Percentiles rank a stretch among this genome's conserved stretches.
phyloP scores from a whole-genome alignment of 2,797 vertebrate genomes.

The Hyperoplus lanceolatus region DNA sequence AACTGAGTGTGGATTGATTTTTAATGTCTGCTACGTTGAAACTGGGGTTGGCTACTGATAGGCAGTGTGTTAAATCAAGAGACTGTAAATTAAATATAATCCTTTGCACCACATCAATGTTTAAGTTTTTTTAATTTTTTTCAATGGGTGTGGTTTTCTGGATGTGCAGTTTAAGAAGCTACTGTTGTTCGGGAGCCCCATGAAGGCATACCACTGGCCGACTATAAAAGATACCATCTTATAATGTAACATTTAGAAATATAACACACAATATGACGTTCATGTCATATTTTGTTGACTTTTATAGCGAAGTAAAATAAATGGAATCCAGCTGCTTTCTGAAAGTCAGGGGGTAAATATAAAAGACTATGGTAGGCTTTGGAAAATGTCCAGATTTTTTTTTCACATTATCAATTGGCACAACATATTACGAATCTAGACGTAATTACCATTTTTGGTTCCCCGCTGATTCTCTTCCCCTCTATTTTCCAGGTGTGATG shows the following conservation, averaged over 20 bases:
- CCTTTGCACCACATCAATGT: constrained; percentile 18
- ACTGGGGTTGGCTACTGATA: not conserved
- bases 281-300: constrained; percentile 4
- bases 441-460: not conserved
- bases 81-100: constrained; percentile 24
- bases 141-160: constrained; percentile 23
- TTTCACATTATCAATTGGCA: not conserved
- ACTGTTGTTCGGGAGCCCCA: not conserved
- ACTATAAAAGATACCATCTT: constrained; percentile 1
- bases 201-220: not conserved
- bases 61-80: constrained; percentile 3
- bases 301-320: constrained; percentile 18
- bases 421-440: not conserved
- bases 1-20: not conserved
- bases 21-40: constrained; percentile 7
- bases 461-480: constrained; percentile 20
- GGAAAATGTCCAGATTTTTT: not conserved
- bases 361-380: not conserved
- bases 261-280: constrained; percentile 7
- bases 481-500: constrained; percentile 89
- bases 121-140: constrained; percentile 31
- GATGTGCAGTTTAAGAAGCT: constrained; percentile 10
- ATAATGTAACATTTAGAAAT: constrained; percentile 18
- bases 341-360: not conserved
- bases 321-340: constrained; percentile 30